Conservation (phyloP, 2,113 vertebrate genomes). For the Cygnus buccinator region DNA sequence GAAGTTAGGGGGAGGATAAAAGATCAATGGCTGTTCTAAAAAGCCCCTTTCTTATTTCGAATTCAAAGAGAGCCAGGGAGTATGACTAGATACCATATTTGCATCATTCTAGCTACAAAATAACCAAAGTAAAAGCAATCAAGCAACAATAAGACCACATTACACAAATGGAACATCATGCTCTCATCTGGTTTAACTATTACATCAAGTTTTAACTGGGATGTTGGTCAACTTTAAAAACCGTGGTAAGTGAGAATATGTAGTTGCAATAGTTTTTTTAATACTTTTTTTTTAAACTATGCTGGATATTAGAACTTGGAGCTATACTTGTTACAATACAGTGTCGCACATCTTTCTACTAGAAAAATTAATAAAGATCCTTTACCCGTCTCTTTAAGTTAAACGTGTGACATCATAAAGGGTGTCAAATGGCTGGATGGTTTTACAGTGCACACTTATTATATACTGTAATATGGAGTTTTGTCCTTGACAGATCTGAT, state of each 20-base stretch:
- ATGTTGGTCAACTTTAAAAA: slow-evolving; percentile 83
- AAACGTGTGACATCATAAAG: slow-evolving; percentile 87
- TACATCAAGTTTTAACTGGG: slow-evolving; percentile 81
- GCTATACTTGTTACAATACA: slow-evolving; percentile 84
- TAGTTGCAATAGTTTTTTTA: slow-evolving; percentile 73
- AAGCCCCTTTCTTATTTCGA: slow-evolving; percentile 64
- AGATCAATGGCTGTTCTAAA: slow-evolving; percentile 64
- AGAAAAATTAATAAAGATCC: slow-evolving; percentile 84
- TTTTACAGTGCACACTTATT: slow-evolving; percentile 88
- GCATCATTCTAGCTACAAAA: slow-evolving; percentile 80
- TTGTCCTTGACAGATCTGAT: slow-evolving; percentile 84
- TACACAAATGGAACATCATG: slow-evolving; percentile 84
- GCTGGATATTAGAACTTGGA: slow-evolving; percentile 79
- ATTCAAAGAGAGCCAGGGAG: slow-evolving; percentile 66
- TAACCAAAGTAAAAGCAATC: slow-evolving; percentile 79
- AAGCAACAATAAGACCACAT: slow-evolving; percentile 84
- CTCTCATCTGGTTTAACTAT: slow-evolving; percentile 82
- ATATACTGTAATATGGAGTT: slow-evolving; percentile 82
- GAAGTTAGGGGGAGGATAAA: slow-evolving; percentile 34
- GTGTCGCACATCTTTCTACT: slow-evolving; percentile 84
- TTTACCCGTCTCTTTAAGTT: slow-evolving; percentile 87
- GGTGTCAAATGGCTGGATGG: slow-evolving; percentile 86
- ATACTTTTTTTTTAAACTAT: slow-evolving; percentile 69
- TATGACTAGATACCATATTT: slow-evolving; percentile 69
- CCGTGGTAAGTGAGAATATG: slow-evolving; percentile 74